Evolutionary conservation across 2,113 vertebrate species (phyloP).

Genomic region (Glareola pratincola): DNA sequence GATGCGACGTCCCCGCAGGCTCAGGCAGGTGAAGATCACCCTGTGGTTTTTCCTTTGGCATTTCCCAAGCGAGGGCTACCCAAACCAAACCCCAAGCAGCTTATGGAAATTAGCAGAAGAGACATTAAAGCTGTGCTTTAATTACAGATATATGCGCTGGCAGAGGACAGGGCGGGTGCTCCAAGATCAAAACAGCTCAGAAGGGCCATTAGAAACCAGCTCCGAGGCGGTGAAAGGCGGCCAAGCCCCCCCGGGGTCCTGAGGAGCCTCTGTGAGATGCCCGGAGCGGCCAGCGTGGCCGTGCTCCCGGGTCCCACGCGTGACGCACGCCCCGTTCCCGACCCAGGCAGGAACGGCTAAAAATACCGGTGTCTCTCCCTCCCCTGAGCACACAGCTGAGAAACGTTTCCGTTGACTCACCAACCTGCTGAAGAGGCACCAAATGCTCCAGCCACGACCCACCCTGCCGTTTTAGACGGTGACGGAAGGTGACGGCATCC

Average conservation of each 20-base stretch:
- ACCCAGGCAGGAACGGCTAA: background rate
- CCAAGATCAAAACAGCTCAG: constrained; percentile 29
- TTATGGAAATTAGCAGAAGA: constrained; percentile 30
- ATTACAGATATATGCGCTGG: constrained; percentile 19
- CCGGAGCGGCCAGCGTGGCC: accelerated
- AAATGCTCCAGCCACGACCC: background rate
- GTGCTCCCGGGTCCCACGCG: background rate
- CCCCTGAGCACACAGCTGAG: background rate
- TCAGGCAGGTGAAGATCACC: background rate
- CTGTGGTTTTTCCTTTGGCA: constrained; percentile 45
- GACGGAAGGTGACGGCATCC: accelerated
- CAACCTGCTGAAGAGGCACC: background rate
- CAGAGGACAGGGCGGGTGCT: constrained; percentile 29
- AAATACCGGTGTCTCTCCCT: background rate
- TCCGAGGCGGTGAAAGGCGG: background rate
- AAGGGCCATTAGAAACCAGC: background rate
- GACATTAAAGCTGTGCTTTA: constrained; percentile 54
- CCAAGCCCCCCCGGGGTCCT: background rate
- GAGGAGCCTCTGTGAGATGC: background rate
- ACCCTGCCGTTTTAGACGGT: accelerated
- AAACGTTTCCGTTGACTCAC: background rate
- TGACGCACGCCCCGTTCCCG: background rate
- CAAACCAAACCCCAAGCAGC: constrained; percentile 6
- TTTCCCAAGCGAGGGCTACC: constrained; percentile 41
- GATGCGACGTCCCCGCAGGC: background rate